Conservation (phyloP, 1,140 invertebrate genomes). For the Episyrphus balteatus region DNA sequence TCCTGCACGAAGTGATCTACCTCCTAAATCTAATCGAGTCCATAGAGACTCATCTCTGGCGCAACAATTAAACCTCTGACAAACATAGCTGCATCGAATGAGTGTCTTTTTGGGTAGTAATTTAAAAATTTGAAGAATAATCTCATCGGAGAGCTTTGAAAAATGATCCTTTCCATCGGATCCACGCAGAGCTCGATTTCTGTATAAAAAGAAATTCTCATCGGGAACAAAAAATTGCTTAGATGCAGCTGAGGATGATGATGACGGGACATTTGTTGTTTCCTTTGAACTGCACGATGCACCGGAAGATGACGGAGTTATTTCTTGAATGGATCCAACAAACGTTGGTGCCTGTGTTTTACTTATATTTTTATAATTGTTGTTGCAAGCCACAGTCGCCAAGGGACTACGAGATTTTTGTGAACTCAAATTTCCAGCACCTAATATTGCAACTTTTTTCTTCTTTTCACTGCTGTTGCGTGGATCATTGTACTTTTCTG, state of each 20-base stretch:
- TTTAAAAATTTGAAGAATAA: slow-evolving; percentile 69
- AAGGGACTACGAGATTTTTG: slow-evolving; percentile 26
- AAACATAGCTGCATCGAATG: slow-evolving; percentile 56
- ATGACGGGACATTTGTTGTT: background rate
- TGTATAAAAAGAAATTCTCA: slow-evolving; percentile 25
- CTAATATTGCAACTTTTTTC: slow-evolving; percentile 4
- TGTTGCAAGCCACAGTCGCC: slow-evolving; percentile 19
- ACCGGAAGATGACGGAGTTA: background rate
- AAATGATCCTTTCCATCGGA: slow-evolving; percentile 42
- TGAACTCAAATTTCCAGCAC: background rate
- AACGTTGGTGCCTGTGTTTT: slow-evolving; percentile 6
- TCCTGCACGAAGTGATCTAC: slow-evolving; percentile 51
- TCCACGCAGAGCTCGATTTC: slow-evolving; percentile 15
- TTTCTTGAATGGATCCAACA: background rate
- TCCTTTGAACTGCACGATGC: slow-evolving; percentile 4
- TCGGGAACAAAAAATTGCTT: slow-evolving; percentile 4
- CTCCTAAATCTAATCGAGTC: slow-evolving; percentile 67
- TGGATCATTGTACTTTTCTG: slow-evolving; percentile 5
- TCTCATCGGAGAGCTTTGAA: slow-evolving; percentile 65
- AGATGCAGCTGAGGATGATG: background rate
- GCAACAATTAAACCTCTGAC: slow-evolving; percentile 54
- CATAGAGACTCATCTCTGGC: slow-evolving; percentile 73
- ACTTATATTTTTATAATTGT: slow-evolving; percentile 7
- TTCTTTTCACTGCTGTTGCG: slow-evolving; percentile 1
- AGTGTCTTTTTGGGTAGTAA: slow-evolving; percentile 69